phyloP scores from a whole-genome alignment of 1,140 invertebrate genomes.

The Drosophila mauritiana region DNA sequence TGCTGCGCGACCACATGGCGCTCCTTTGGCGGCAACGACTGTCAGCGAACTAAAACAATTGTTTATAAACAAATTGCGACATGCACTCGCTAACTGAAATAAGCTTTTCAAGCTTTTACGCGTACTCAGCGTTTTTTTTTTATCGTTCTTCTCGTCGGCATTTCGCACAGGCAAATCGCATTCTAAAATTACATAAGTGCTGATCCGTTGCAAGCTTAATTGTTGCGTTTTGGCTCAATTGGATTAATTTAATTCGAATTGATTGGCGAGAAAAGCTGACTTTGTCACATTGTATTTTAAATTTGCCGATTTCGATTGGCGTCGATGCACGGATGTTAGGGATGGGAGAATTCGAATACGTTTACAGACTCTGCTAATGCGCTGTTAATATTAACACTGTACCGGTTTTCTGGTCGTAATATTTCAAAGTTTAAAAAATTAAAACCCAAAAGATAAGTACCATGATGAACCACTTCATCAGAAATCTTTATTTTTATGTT shows the following conservation, averaged over 20 bases:
- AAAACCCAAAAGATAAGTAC: not conserved
- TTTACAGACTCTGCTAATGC: conserved; percentile 4
- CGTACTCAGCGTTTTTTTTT: conserved; percentile 3
- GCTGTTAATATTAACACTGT: not conserved
- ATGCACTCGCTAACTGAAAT: conserved; percentile 12
- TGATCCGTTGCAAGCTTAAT: conserved; percentile 43
- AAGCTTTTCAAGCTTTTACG: conserved; percentile 36
- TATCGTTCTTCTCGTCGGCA: conserved; percentile 21
- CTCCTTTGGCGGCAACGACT: conserved; percentile 16
- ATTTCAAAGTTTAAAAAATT: not conserved
- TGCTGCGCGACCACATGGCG: conserved; percentile 45
- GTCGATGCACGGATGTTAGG: not conserved
- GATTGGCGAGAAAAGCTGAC: conserved; percentile 22
- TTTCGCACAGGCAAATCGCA: conserved; percentile 1
- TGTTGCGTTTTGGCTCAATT: conserved; percentile 30
- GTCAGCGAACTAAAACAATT: conserved; percentile 37
- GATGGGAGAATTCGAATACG: not conserved
- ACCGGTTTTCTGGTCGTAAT: not conserved
- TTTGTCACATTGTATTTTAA: conserved; percentile 6
- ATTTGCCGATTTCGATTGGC: conserved; percentile 26
- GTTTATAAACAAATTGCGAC: conserved; percentile 39
- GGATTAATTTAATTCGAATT: conserved; percentile 39
- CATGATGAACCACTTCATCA: no score
- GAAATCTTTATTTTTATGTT: no score
- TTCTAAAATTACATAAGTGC: conserved; percentile 26